These are phyloP conservation scores for Myotis lucifugus DNA, from an alignment of 2,113 vertebrate species.

Conservation along the genomic window DNA sequence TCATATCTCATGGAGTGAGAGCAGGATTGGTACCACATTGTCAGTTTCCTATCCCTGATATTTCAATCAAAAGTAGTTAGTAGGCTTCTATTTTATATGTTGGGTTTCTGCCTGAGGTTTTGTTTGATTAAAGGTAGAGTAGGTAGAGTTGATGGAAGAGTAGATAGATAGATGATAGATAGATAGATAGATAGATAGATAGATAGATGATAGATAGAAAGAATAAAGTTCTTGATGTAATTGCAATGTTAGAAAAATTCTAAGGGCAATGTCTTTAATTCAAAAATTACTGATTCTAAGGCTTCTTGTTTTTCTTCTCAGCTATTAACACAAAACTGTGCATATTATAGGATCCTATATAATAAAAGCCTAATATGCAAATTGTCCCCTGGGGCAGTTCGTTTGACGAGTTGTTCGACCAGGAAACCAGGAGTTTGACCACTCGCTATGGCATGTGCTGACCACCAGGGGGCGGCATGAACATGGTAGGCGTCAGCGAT, in stretches of 20 bases:
- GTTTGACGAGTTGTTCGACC: too few relatives aligned
- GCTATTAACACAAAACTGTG: background rate
- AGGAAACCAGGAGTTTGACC: too few relatives aligned
- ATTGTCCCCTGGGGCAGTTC: too few relatives aligned
- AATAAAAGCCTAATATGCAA: too few relatives aligned
- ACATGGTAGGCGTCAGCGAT: too few relatives aligned
- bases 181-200: background rate
- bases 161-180: background rate
- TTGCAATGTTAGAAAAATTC: background rate
- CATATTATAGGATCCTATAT: background rate
- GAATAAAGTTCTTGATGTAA: background rate
- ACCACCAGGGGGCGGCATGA: too few relatives aligned
- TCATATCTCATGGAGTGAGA: background rate
- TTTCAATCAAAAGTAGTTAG: background rate
- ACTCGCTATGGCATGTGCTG: too few relatives aligned
- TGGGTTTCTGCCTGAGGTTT: background rate
- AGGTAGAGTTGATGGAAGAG: background rate
- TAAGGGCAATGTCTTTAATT: background rate
- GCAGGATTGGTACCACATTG: background rate
- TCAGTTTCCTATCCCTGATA: background rate
- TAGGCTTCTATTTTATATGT: background rate
- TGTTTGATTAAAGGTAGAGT: background rate
- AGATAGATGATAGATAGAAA: background rate
- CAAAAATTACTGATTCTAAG: background rate
- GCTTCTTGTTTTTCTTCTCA: background rate